A percentile compares a stretch with the other conserved stretches of the same genome.
phyloP scores from a whole-genome alignment of 2,113 vertebrate species.

The Gymnorhina tibicen region DNA sequence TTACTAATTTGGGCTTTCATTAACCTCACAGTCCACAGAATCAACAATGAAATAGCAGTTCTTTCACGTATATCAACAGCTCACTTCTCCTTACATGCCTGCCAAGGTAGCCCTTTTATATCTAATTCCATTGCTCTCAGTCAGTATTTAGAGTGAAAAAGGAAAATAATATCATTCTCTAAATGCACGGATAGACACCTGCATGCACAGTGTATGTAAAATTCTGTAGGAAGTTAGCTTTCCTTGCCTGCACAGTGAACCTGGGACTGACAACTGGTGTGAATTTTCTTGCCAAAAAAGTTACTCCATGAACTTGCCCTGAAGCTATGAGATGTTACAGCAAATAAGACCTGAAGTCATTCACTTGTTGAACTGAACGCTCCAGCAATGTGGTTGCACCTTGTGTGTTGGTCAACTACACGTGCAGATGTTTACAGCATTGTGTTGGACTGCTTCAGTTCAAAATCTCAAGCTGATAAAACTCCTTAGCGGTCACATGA shows the following conservation, averaged over 20 bases:
- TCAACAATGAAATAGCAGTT: rapidly evolving
- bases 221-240: background rate
- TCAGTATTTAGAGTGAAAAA: background rate
- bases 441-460: background rate
- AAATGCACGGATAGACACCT: background rate
- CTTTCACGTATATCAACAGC: background rate
- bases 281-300: background rate
- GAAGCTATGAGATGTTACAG: background rate
- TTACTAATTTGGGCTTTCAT: background rate
- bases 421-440: background rate
- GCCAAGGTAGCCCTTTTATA: background rate
- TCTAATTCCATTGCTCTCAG: background rate
- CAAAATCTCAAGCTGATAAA: background rate
- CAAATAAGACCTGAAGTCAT: background rate
- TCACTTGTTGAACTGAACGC: rapidly evolving
- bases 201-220: background rate
- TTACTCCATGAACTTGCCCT: background rate
- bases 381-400: background rate
- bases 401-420: background rate
- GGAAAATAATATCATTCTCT: background rate
- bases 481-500: background rate
- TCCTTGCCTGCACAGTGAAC: background rate
- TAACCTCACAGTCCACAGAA: background rate
- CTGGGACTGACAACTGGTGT: background rate
- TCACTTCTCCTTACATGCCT: background rate